Evolutionary conservation across 2,113 vertebrate species (phyloP).

Genomic region (Sander lucioperca): DNA sequence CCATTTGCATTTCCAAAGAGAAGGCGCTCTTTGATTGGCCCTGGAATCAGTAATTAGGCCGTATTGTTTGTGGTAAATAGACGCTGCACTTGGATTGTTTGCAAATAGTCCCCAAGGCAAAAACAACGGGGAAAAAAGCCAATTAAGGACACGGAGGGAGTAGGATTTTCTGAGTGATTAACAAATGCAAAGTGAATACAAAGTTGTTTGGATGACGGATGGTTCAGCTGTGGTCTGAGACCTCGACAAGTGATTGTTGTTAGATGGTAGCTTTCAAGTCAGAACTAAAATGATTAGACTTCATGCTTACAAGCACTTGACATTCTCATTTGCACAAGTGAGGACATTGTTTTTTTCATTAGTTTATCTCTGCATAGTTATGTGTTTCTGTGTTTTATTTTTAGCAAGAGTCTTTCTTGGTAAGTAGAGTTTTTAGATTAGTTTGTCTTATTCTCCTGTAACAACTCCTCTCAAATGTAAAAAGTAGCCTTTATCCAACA

Average conservation of each 20-base stretch:
- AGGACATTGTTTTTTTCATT: constrained; percentile 1
- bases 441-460: neutral
- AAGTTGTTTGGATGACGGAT: constrained; percentile 63
- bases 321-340: constrained; percentile 30
- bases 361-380: constrained; percentile 8
- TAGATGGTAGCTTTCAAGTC: constrained; percentile 33
- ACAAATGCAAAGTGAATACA: constrained; percentile 70
- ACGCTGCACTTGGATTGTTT: constrained; percentile 83
- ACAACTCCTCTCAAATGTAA: neutral
- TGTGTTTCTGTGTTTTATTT: constrained; percentile 2
- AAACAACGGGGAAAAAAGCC: constrained; percentile 69
- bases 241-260: constrained; percentile 47
- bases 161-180: constrained; percentile 71
- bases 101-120: constrained; percentile 80
- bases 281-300: constrained; percentile 41
- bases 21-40: constrained; percentile 84
- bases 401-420: neutral
- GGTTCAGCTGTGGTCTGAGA: constrained; percentile 50
- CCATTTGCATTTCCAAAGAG: constrained; percentile 86
- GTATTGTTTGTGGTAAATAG: constrained; percentile 88
- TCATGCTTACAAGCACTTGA: constrained; percentile 24
- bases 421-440: neutral
- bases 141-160: constrained; percentile 79
- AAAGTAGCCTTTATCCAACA: neutral
- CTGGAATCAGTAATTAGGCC: constrained; percentile 85